A percentile compares a stretch with the other conserved stretches of the same genome.
Evolutionary conservation across 2,888 invertebrate genomes (phyloP).

Genomic region (Seira sanloemensis): DNA sequence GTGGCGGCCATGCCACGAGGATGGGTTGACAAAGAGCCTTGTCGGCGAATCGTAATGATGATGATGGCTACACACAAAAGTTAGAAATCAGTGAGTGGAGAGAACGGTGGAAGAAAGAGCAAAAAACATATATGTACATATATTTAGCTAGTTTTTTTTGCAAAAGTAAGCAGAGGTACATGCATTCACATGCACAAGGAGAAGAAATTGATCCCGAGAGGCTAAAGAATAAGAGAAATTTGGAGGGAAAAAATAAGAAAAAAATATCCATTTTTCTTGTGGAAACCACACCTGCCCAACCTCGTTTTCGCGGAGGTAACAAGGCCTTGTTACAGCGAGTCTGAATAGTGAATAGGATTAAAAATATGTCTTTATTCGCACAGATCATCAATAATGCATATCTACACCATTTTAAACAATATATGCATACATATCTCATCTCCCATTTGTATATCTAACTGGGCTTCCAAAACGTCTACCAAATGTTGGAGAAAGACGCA

Average conservation of each 20-base stretch:
- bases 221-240: background rate
- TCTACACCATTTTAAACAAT: too few relatives aligned
- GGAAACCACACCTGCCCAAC: background rate
- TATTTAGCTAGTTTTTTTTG: background rate
- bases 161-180: background rate
- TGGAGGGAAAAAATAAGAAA: background rate
- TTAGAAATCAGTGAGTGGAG: background rate
- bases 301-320: background rate
- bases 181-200: too few relatives aligned
- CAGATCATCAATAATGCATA: too few relatives aligned
- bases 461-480: too few relatives aligned
- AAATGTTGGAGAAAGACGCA: too few relatives aligned
- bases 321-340: background rate
- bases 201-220: slow-evolving; percentile 55
- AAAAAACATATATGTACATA: too few relatives aligned
- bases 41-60: background rate
- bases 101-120: too few relatives aligned
- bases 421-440: too few relatives aligned
- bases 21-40: background rate
- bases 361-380: too few relatives aligned
- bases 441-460: too few relatives aligned
- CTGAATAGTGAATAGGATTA: too few relatives aligned
- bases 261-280: slow-evolving; percentile 25
- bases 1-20: background rate
- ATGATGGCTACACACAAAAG: background rate